Conservation (phyloP, 2,113 vertebrate species). For the Nesospiza acunhae region DNA sequence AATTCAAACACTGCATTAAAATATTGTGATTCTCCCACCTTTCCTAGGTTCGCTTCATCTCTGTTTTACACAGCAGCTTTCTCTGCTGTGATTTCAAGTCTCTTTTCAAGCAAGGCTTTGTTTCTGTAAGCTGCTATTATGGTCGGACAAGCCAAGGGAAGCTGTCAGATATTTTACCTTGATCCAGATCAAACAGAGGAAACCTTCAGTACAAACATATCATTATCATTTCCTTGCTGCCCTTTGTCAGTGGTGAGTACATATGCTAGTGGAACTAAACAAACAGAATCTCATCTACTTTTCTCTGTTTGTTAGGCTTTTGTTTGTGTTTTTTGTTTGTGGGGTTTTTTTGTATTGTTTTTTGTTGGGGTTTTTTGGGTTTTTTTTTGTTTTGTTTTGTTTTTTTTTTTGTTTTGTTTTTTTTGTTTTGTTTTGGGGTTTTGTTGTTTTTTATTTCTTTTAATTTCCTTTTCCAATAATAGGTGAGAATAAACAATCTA, state of each 20-base stretch:
- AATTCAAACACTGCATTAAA: background rate
- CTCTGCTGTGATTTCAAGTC: background rate
- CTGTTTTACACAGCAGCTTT: background rate
- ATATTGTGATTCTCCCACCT: background rate
- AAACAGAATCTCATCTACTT: background rate
- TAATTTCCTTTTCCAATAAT: background rate
- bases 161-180: constrained; percentile 34
- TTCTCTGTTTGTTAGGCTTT: background rate
- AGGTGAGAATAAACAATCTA: background rate
- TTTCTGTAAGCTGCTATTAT: constrained; percentile 11
- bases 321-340: background rate
- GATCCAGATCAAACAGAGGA: constrained; percentile 7
- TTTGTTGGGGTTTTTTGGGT: background rate
- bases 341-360: background rate
- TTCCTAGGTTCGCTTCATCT: background rate
- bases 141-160: constrained; percentile 11
- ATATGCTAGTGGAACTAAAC: background rate
- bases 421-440: background rate
- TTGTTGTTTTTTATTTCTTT: background rate
- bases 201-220: background rate
- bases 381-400: background rate
- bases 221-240: background rate
- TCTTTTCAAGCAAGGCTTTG: background rate
- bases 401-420: too few species aligned
- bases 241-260: background rate